Evolutionary conservation across 2,797 vertebrate genomes (phyloP), one percentile per base, ranked within the genome.

Genomic region (Acropternis orthonyx): DNA sequence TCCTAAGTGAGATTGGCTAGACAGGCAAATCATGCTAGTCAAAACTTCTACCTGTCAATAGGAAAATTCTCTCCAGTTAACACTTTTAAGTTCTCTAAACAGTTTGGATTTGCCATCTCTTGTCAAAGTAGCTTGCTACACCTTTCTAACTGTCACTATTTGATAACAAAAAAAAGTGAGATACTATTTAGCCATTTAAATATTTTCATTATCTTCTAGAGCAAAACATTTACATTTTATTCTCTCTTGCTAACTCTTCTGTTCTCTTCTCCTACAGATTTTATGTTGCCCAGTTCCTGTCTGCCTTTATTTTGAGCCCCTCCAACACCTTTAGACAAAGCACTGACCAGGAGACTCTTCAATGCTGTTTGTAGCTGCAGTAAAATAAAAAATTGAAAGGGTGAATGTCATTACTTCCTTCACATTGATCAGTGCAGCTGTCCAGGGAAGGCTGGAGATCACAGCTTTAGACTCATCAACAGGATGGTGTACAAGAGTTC

Each of bases 131-230:
- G 28, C 27, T 36, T 58, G 37, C 22, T 44, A 58, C 3, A 69
- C 7, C n/a, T 79, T 14, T 2, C 0, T 22, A 85, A 81, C 1
- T 1, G 32, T 28, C 46, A 36, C 2, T 32, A 36, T 54, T 61
- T 76, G 59, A 63, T 36, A 83, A 69, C 55, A 79, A 44, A 26
- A 85, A 84, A 27, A 2, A 49, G 5, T 2, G 17, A 90, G 26
- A 67, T 34, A 37, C 22, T 49, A 30, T 59, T 85, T 20, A 80
- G 18, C 5, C 23, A 59, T 22, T 56, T 55, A n/a, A 67, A 32
- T 37, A 66, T 18, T 56, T 67, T 37, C 51, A 10, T 54, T 49
- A 41, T 34, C 19, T 65, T 78, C 51, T n/a, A 61, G 9, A 81
- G 12, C 9, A 94, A 78, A 32, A 44, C 6, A 75, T 34, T 48